A percentile compares a stretch with the other conserved stretches of the same genome.
Conservation (phyloP, 1,140 invertebrate species). For the Aphis gossypii region DNA sequence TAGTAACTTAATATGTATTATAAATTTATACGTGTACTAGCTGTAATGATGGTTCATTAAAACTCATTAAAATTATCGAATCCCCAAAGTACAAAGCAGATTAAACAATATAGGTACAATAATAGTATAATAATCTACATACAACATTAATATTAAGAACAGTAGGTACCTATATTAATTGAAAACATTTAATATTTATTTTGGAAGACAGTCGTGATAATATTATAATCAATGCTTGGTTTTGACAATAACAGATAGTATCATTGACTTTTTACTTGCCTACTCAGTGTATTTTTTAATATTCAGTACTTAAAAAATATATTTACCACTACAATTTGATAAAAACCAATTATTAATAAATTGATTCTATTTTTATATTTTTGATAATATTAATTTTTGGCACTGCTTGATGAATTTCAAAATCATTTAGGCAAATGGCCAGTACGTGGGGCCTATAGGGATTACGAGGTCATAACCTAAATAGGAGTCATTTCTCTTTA, state of each 20-base stretch:
- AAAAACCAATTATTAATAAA: neutral
- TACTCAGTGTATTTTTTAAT: neutral
- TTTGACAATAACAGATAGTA: neutral
- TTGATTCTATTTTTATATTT: constrained; percentile 20
- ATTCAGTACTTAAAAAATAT: neutral
- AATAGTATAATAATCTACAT: neutral
- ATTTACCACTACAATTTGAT: neutral
- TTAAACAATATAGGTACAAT: neutral
- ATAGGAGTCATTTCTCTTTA: constrained; percentile 49
- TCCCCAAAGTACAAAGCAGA: neutral
- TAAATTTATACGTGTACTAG: neutral
- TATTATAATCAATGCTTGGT: neutral
- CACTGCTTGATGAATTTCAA: constrained; percentile 18
- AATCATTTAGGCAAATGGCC: constrained; percentile 46
- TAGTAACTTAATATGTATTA: neutral
- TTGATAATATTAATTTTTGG: constrained; percentile 45
- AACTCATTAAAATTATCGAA: constrained; percentile 18
- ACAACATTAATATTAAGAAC: neutral
- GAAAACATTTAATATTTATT: neutral
- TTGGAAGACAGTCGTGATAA: neutral
- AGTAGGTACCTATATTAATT: neutral
- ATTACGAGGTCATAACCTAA: constrained; percentile 35
- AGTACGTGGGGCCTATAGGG: neutral
- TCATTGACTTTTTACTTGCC: neutral
- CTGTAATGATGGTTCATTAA: neutral